Conservation (phyloP, 2,113 vertebrate species). For the Coptodon bakossiorum region DNA sequence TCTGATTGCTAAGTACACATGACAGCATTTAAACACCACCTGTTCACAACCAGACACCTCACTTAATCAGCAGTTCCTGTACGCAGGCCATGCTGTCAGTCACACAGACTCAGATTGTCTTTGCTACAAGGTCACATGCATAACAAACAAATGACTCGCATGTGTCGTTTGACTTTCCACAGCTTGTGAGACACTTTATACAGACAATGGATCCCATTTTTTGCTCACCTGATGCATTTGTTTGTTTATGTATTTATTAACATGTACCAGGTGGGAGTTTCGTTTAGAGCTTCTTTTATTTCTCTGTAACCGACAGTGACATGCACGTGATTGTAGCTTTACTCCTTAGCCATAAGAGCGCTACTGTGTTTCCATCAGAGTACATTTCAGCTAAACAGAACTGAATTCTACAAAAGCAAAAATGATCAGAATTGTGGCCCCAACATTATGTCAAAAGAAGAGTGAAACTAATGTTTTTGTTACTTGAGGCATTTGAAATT, state of each 20-base stretch:
- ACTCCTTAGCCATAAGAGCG: neutral
- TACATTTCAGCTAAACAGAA: neutral
- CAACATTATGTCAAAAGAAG: neutral
- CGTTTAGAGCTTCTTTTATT: neutral
- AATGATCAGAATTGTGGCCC: neutral
- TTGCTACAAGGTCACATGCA: neutral
- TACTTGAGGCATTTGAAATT: neutral
- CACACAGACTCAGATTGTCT: neutral
- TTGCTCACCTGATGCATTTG: neutral
- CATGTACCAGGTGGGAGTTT: neutral
- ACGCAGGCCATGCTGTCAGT: neutral
- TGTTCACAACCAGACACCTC: neutral
- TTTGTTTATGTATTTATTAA: neutral
- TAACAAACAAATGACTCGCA: neutral
- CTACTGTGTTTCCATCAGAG: neutral
- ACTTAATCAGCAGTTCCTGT: conserved; percentile 31
- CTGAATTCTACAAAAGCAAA: neutral
- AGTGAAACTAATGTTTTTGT: neutral
- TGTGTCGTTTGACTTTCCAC: neutral
- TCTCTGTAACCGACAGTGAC: neutral
- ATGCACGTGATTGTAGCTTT: neutral
- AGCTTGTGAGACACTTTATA: neutral
- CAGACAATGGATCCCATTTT: neutral
- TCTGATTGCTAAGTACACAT: neutral
- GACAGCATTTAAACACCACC: neutral